These are phyloP conservation scores for Anthophora plumipes DNA, from an alignment of 2,888 invertebrate species.

Conservation along the genomic window DNA sequence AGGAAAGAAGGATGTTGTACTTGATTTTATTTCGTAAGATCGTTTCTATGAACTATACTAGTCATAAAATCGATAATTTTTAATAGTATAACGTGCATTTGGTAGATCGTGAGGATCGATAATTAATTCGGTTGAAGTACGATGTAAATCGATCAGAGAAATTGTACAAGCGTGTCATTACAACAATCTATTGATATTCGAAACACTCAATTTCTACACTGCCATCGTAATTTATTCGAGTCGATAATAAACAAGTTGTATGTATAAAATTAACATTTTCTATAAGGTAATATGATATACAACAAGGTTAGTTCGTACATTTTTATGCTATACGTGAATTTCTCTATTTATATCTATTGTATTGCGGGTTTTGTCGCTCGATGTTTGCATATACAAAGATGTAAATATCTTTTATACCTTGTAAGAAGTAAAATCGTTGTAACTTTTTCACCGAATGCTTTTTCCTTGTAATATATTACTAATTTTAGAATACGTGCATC, in stretches of 20 bases:
- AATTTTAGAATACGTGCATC: constrained; percentile 32
- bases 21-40: constrained; percentile 38
- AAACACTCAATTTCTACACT: constrained; percentile 25
- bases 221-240: constrained; percentile 40
- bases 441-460: background rate
- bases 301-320: constrained; percentile 7
- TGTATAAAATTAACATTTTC: constrained; percentile 27
- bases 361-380: background rate
- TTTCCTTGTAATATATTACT: constrained; percentile 48
- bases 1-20: constrained; percentile 9
- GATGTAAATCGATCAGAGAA: background rate
- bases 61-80: constrained; percentile 56
- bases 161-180: constrained; percentile 2
- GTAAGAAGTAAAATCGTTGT: constrained; percentile 7
- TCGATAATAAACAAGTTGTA: background rate
- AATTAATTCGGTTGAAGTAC: background rate
- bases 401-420: constrained; percentile 44
- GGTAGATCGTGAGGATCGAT: constrained; percentile 25
- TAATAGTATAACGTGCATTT: constrained; percentile 24
- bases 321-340: constrained; percentile 3
- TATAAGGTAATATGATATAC: constrained; percentile 8
- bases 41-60: constrained; percentile 50
- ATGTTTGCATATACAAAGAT: constrained; percentile 4
- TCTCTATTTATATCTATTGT: background rate
- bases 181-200: constrained; percentile 4